Conservation (phyloP, 2,888 invertebrate species). For the Zygaena filipendulae region DNA sequence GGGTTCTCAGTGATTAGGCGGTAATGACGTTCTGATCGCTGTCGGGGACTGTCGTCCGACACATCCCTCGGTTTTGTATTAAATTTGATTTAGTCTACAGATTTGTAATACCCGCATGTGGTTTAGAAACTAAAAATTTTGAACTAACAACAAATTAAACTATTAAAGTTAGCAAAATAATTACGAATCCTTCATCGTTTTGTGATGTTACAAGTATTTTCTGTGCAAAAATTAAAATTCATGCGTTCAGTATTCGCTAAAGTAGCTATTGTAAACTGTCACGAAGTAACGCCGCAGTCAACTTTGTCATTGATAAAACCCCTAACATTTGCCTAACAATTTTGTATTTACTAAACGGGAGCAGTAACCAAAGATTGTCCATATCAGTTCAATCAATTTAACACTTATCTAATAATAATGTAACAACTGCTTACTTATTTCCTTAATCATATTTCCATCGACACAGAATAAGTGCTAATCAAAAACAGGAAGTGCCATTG, state of each 20-base stretch:
- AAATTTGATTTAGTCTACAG: too few species aligned
- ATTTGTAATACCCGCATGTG: too few species aligned
- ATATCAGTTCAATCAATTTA: conserved; percentile 65
- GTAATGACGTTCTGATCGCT: conserved; percentile 43
- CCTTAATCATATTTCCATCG: conserved; percentile 65
- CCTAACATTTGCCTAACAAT: conserved; percentile 61
- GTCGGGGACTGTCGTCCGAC: conserved; percentile 31
- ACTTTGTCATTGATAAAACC: conserved; percentile 69
- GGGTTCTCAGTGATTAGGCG: conserved; percentile 68
- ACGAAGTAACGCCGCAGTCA: conserved; percentile 53
- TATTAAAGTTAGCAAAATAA: too few species aligned
- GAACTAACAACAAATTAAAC: too few species aligned
- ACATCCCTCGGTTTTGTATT: too few species aligned
- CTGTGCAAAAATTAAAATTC: conserved; percentile 27
- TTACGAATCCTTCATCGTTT: too few species aligned
- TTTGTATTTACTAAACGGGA: conserved; percentile 58
- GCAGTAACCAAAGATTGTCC: conserved; percentile 69
- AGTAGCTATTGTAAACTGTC: conserved; percentile 31
- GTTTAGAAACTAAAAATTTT: too few species aligned
- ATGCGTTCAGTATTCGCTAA: conserved; percentile 28
- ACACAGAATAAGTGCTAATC: conserved; percentile 69
- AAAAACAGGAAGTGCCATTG: conserved; percentile 69
- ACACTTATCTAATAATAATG: conserved; percentile 69
- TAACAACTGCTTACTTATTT: conserved; percentile 66
- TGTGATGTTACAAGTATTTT: conserved; percentile 32